phyloP scores from a whole-genome alignment of 2,797 vertebrate species.

The Odontamblyopus rebecca region DNA sequence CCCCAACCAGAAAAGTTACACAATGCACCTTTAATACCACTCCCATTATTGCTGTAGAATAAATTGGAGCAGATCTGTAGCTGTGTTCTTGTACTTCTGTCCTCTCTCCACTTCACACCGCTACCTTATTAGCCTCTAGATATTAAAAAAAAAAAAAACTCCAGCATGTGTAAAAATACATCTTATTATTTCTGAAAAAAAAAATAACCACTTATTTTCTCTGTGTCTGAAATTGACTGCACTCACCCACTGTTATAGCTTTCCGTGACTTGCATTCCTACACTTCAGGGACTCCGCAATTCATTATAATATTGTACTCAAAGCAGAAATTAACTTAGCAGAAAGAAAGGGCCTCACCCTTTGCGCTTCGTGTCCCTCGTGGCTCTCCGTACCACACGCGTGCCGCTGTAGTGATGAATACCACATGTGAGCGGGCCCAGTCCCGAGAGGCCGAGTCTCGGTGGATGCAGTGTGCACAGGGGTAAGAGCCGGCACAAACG shows the following conservation, averaged over 20 bases:
- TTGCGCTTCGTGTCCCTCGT: constrained; percentile 3
- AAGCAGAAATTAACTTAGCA: constrained; percentile 1
- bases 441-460: constrained; percentile 6
- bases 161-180: background rate
- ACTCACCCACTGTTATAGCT: background rate
- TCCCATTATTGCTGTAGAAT: no score
- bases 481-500: constrained; percentile 8
- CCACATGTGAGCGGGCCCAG: background rate
- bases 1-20: no score
- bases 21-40: no score
- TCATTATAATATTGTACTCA: background rate
- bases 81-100: background rate
- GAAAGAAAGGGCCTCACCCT: constrained; percentile 1
- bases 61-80: no score
- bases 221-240: background rate
- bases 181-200: constrained; percentile 1
- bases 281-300: constrained; percentile 4
- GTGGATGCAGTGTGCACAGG: background rate
- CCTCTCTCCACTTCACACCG: background rate
- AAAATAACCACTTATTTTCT: background rate
- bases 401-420: constrained; percentile 12
- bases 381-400: constrained; percentile 1
- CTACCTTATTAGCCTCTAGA: background rate
- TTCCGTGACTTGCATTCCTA: background rate
- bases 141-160: background rate